Percentiles rank a stretch among this genome's conserved stretches.
Conservation (phyloP, 2,888 invertebrate genomes). For the Campoplex nolae region DNA sequence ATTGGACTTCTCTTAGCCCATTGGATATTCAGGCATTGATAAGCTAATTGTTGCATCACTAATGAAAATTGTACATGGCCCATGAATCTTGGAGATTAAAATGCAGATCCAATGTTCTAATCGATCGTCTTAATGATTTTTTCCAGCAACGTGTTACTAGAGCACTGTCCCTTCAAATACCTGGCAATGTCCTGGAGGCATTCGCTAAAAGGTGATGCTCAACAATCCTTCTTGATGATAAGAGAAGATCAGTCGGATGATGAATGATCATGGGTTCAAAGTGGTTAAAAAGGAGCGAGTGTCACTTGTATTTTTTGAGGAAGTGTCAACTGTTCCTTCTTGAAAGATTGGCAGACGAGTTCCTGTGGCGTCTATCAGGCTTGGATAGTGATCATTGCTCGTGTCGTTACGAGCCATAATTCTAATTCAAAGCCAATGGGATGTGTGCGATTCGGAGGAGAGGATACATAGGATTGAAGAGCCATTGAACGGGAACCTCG, state of each 20-base stretch:
- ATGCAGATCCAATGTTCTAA: background rate
- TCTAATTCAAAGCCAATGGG: background rate
- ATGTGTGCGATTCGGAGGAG: background rate
- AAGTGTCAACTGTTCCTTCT: background rate
- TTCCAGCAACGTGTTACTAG: too few species aligned
- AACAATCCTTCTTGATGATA: background rate
- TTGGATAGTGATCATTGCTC: background rate
- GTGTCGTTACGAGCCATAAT: background rate
- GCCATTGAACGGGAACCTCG: background rate
- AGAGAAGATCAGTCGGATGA: too few species aligned
- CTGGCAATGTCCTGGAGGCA: background rate
- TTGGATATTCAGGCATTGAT: slow-evolving; percentile 24
- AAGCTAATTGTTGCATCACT: slow-evolving; percentile 29
- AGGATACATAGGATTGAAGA: background rate
- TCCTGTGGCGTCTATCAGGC: background rate
- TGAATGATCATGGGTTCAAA: background rate
- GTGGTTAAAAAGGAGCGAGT: background rate
- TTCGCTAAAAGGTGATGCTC: background rate
- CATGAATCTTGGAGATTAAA: background rate
- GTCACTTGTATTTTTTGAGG: background rate
- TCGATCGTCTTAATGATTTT: background rate
- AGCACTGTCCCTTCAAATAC: background rate
- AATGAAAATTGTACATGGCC: slow-evolving; percentile 6
- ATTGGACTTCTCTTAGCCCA: slow-evolving; percentile 21
- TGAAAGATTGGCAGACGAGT: background rate